Conservation (phyloP, 1,140 invertebrate genomes). For the Drosophila malerkotliana region DNA sequence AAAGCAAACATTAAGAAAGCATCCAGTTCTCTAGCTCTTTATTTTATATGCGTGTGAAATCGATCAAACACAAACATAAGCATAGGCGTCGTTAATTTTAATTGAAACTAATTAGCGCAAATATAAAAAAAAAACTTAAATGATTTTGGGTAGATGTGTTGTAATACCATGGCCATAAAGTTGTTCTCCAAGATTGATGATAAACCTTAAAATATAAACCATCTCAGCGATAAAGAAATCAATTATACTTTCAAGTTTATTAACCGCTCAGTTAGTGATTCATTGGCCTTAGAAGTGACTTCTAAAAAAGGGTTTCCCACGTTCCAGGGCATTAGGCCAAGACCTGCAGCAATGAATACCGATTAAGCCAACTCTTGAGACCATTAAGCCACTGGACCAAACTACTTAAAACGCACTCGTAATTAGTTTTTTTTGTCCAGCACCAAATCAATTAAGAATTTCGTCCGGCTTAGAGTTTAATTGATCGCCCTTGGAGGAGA, state of each 20-base stretch:
- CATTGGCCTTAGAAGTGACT: conserved; percentile 16
- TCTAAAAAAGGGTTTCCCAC: conserved; percentile 20
- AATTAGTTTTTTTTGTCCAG: conserved; percentile 62
- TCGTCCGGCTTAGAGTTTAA: conserved; percentile 54
- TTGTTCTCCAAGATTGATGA: conserved; percentile 22
- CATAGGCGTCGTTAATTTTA: conserved; percentile 75
- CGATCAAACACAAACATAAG: conserved; percentile 40
- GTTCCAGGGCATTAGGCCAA: conserved; percentile 27
- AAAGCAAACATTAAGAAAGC: conserved; percentile 71
- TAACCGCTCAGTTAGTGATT: conserved; percentile 17
- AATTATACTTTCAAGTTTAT: conserved; percentile 1
- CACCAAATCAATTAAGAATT: conserved; percentile 73
- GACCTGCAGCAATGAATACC: conserved; percentile 36
- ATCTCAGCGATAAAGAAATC: neutral
- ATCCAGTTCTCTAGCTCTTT: conserved; percentile 10
- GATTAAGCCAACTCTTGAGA: conserved; percentile 31
- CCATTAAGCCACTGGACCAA: conserved; percentile 40
- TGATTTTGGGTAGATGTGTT: conserved; percentile 20
- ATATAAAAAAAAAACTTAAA: conserved; percentile 58
- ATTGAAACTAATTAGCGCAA: conserved; percentile 80
- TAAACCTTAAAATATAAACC: neutral
- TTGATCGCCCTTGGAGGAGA: conserved; percentile 48
- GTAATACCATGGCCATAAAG: conserved; percentile 21
- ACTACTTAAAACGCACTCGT: conserved; percentile 55
- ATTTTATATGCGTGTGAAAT: conserved; percentile 74